Evolutionary conservation across 2,888 invertebrate genomes (phyloP), one percentile per base, ranked within the genome.

Genomic region (Ophioninae sp.): DNA sequence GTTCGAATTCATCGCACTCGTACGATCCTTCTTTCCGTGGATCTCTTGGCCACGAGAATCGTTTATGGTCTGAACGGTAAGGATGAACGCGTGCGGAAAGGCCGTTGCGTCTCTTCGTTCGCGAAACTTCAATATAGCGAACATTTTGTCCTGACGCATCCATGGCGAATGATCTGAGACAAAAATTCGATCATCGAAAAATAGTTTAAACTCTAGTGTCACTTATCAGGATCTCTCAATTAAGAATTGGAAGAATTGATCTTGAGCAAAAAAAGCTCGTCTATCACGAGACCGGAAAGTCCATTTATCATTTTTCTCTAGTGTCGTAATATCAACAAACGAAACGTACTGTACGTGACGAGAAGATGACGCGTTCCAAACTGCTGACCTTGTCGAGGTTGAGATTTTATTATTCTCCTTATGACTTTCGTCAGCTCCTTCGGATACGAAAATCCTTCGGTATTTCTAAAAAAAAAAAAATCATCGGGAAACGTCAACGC

Each of bases 131-230:
- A 91, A 75, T 82, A 90, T 87, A 0, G 92, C 92, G 78, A 91
- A 91, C 88, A 91, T 91, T 86, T 92, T 92, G 76, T 92, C 92
- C 72, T 91, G 91, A 2, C 92, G 89, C 20, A 91, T 91, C 92
- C 92, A 92, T 51, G 88, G 87, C 44, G 90, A 89, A 82, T 89
- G 90, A 85, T 90, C 92, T 92, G 76, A 23, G 39, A 9, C 75
- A 79, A 63, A 41, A 41, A n/a, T n/a, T n/a, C 41, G 5, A 17
- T 13, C 51, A 6, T 13, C 51, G 51, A 17, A 13, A 44, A 44
- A 59, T 7, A 20, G 2, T 59, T 59, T 59, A 59, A 59, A 59
- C 59, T n/a, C 8, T 9, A 59, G 2, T 13, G 13, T 13, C 13
- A 51, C 51, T 1, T 44, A 10, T 13, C 13, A 13, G 44, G 13